Conservation (phyloP, 2,888 invertebrate species). For the Chrysolina haemoptera region DNA sequence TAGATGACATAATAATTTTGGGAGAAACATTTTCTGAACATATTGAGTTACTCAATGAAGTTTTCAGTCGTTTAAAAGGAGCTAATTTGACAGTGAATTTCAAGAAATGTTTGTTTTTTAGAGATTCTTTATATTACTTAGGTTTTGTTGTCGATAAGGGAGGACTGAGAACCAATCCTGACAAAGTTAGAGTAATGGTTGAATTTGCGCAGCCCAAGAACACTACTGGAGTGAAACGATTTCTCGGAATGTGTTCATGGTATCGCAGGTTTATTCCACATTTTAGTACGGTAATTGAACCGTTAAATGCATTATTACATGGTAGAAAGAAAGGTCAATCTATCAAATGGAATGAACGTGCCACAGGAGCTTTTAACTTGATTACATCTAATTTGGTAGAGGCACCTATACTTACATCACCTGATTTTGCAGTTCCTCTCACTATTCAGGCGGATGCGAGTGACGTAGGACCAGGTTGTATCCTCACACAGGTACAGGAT, state of each 20-base stretch:
- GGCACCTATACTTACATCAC: too few species aligned
- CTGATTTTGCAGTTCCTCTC: constrained; percentile 29
- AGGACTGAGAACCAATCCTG: constrained; percentile 10
- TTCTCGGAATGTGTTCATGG: constrained; percentile 23
- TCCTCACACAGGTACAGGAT: constrained; percentile 39
- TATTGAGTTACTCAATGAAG: too few species aligned
- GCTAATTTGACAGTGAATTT: too few species aligned
- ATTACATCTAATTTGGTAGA: too few species aligned
- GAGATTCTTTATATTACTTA: too few species aligned
- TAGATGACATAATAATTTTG: too few species aligned
- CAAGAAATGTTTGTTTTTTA: too few species aligned
- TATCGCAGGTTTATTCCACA: constrained; percentile 19
- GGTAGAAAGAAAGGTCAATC: too few species aligned
- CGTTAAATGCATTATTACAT: not conserved
- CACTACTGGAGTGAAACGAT: constrained; percentile 17
- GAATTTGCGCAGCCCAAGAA: constrained; percentile 8
- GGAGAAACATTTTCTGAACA: too few species aligned
- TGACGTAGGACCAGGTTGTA: constrained; percentile 43
- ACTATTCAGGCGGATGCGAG: constrained; percentile 47
- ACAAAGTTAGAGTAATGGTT: constrained; percentile 1
- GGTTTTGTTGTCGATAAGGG: not conserved
- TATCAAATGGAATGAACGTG: too few species aligned
- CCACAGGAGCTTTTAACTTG: constrained; percentile 18
- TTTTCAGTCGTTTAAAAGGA: too few species aligned
- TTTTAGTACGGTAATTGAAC: constrained; percentile 14